Evolutionary conservation across 2,888 invertebrate genomes (phyloP), one percentile per base, ranked within the genome.

Genomic region (Ashinkailepas kermadecensis): DNA sequence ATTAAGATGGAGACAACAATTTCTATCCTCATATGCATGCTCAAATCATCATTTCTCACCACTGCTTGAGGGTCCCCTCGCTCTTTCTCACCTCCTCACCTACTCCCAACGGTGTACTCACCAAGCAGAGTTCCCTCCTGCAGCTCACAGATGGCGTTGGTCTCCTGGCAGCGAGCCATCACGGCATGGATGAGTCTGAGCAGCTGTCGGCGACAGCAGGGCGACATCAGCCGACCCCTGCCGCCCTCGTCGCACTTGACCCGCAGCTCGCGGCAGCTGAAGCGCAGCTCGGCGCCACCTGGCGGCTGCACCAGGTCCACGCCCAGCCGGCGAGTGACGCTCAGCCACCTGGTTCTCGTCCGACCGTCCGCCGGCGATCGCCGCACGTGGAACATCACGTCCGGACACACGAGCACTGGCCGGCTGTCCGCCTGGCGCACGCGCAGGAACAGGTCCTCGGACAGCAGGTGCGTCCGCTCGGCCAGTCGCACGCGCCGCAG

Each of bases 311-410:
- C 54, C 12, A 64, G 78, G 62, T 81, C 78, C 25, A 82, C 56
- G 23, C 80, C 74, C 78, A 82, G 83, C 12, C 54, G 67, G 10
- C 81, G 80, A 65, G 83, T 39, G 39, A 39, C 39, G 39, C 39
- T 39, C 39, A 81, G 70, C 84, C 84, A 84, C 39, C 39, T 4
- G 1, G 10, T 64, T 80, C 3, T 81, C 78, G 39, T 62, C 54
- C 23, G 23, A 10, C 65, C 18, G 23, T 65, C 80, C 64, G 54
- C 21, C 80, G 81, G 74, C 21, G 39, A 62, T 3, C 10, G 82
- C 21, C 82, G 81, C 62, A 83, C 83, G 82, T 85, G 85, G 82
- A 86, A 87, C 86, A 87, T 86, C 7, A 85, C 85, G 83, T 87
- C 87, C 0, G 87, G 87, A 83, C 87, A 87, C 21, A 84, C 84